Evolutionary conservation across 2,888 invertebrate genomes (phyloP), one percentile per base, ranked within the genome.

Genomic region (Eledona agricola): DNA sequence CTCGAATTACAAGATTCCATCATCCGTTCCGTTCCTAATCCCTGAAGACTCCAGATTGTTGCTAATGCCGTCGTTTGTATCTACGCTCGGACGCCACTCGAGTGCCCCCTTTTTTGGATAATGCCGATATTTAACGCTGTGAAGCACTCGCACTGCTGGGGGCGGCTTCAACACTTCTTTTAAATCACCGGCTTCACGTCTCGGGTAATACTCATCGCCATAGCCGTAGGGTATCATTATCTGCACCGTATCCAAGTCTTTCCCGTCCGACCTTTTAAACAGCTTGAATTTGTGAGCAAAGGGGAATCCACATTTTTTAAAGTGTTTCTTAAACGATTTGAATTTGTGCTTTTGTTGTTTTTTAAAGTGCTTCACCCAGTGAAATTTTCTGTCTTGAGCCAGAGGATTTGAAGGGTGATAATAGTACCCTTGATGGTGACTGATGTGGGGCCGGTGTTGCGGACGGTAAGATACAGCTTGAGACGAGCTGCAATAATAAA

Each of bases 141-240:
- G 17, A 3, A 31, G n/a, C n/a, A n/a, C n/a, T n/a, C n/a, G n/a
- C 2, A 16, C n/a, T 6, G 15, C 31, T 31, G 17, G 31, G 15
- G n/a, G 31, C 17, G 4, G 31, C 17, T n/a, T 23, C 9, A 19
- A n/a, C 19, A 19, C 19, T n/a, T 15, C n/a, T 16, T 28, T 11
- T 35, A n/a, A 2, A 3, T 9, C 16, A 4, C 11, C 6, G 3
- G 6, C 19, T 13, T 13, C 20, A 1, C 32, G 13, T 11, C 10
- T 1, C 5, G 50, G 40, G 7, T 22, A 42, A n/a, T 50, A 50
- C 22, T 50, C 50, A 9, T 31, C 40, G 3, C 28, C 20, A 26
- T 29, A 50, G 1, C 50, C 50, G 26, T 50, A 40, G 3, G 50
- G 50, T 13, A 50, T 25, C 11, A 29, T 40, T 3, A 50, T 12